Conservation (phyloP, 2,113 vertebrate species). For the Boleophthalmus pectinirostris region DNA sequence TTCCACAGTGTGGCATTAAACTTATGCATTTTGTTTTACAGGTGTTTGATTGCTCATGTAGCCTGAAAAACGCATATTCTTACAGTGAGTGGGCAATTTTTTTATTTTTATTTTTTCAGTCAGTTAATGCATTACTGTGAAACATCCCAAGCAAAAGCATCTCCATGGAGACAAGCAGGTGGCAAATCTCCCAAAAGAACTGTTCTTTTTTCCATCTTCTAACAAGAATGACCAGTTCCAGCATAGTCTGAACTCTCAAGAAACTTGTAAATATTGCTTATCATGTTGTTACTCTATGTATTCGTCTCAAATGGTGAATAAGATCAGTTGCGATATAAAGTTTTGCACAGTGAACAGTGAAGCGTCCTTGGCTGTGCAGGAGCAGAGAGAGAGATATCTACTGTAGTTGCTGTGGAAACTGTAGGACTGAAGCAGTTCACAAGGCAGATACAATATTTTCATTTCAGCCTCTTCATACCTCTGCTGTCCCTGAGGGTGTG, state of each 20-base stretch:
- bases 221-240: too few species aligned
- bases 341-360: conserved; percentile 38
- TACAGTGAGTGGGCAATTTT: too few species aligned
- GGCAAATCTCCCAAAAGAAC: too few species aligned
- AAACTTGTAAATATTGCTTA: not conserved
- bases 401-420: conserved; percentile 74
- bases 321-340: conserved; percentile 33
- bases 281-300: not conserved
- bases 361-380: conserved; percentile 31
- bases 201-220: too few species aligned
- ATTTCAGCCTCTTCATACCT: conserved; percentile 22
- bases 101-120: too few species aligned
- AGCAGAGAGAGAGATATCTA: conserved; percentile 26
- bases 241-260: too few species aligned
- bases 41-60: too few species aligned
- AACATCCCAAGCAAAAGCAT: too few species aligned
- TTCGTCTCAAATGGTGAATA: conserved; percentile 9
- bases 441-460: conserved; percentile 45
- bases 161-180: too few species aligned
- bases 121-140: not conserved
- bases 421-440: conserved; percentile 42
- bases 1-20: too few species aligned
- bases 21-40: too few species aligned
- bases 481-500: conserved; percentile 15
- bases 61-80: too few species aligned